These are phyloP conservation scores for Brachirus orientalis DNA, from an alignment of 2,113 vertebrate genomes.

Conservation along the genomic window DNA sequence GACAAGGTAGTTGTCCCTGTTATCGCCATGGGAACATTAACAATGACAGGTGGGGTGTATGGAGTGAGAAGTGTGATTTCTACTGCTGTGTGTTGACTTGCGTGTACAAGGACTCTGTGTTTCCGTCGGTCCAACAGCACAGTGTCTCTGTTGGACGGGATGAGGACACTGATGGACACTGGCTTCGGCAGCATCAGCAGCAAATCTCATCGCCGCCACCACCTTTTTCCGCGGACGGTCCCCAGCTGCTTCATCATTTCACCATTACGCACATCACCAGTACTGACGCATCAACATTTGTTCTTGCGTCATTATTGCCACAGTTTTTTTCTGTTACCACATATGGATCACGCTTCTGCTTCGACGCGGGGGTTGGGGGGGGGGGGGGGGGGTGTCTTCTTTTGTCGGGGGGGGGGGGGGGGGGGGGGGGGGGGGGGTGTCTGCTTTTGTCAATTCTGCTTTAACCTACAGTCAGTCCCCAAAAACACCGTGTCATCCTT, in stretches of 20 bases:
- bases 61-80: neutral
- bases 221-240: neutral
- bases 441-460: neutral
- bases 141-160: neutral
- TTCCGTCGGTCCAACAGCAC: no score
- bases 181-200: neutral
- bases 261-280: constrained; percentile 66
- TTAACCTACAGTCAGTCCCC: neutral
- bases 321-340: constrained; percentile 33
- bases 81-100: no score
- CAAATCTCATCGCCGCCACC: constrained; percentile 18
- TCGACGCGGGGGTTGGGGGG: no score
- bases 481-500: neutral
- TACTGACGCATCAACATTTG: constrained; percentile 71
- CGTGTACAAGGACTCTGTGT: no score
- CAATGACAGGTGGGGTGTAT: neutral
- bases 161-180: no score
- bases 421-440: neutral
- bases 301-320: constrained; percentile 63
- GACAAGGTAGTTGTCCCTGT: no score
- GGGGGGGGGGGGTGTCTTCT: neutral
- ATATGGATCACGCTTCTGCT: constrained; percentile 50
- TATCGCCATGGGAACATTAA: no score
- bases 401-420: no score
- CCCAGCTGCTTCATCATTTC: constrained; percentile 50